These are phyloP conservation scores for Steatornis caripensis DNA, from an alignment of 2,113 vertebrate genomes.

Conservation along the genomic window DNA sequence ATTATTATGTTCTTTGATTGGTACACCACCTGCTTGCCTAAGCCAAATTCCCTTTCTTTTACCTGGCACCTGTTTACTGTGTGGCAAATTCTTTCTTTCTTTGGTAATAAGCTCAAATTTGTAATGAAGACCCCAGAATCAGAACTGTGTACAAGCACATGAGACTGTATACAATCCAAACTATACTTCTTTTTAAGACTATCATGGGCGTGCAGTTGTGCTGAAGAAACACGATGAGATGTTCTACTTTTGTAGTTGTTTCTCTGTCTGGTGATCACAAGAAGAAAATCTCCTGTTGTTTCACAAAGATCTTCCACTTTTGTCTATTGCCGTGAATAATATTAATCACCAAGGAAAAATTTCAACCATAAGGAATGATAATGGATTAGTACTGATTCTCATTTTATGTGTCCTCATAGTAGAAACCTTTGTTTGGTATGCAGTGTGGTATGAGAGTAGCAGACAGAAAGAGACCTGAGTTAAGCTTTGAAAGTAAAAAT, in stretches of 20 bases:
- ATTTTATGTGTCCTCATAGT: neutral
- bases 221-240: neutral
- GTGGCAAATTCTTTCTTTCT: neutral
- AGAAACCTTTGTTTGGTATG: neutral
- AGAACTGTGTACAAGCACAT: neutral
- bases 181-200: neutral
- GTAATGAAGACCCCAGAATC: neutral
- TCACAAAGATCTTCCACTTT: neutral
- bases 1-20: neutral
- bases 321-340: neutral
- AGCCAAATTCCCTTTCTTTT: neutral
- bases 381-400: neutral
- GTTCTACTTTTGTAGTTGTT: neutral
- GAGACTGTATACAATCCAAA: neutral
- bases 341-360: neutral
- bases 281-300: neutral
- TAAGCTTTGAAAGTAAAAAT: constrained; percentile 47
- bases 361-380: neutral
- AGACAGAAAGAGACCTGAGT: constrained; percentile 3
- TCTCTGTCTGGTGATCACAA: neutral
- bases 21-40: neutral
- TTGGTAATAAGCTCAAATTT: neutral
- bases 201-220: neutral
- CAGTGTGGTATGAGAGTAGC: neutral
- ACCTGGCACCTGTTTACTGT: neutral